Evolutionary conservation across 1,140 invertebrate species (phyloP), one percentile per base, ranked within the genome.

Genomic region (Pogonus chalceus): DNA sequence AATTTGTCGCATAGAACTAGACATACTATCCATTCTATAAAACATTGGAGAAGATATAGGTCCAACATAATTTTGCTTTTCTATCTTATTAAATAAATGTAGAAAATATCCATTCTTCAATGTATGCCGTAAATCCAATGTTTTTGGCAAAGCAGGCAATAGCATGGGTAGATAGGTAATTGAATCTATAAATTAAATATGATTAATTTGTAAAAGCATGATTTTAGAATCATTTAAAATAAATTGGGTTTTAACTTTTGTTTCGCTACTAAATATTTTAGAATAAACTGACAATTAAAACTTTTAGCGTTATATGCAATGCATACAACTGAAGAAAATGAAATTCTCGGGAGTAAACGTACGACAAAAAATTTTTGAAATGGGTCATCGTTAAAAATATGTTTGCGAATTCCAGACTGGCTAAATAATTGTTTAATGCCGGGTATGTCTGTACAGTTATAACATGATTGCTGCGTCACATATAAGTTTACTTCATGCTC

Each of bases 51-150:
- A 20, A 14, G 58, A 56, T 2, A 62, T 23, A 10, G 57, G 52
- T 23, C 59, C 61, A 14, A 43, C 26, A 49, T 63, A 64, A 47
- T 43, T 48, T 49, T 56, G 20, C 52, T 58, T 60, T 22, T 37
- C 56, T 12, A 18, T 10, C 0, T 20, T 58, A 52, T 60, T 64
- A 53, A 60, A 60, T 2, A 62, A 51, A 52, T 63, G 57, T 12
- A 57, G 59, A 52, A 60, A 62, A 43, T 59, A 58, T 2, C 58
- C 62, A 47, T 61, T 62, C 31, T 39, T 43, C n/a, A 20, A 1
- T 7, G 26, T 7, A 14, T 4, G 26, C 14, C 7, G 20, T 24
- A 63, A 35, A 12, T 49, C 55, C 35, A 62, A 58, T 7, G 52
- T 52, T 49, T 58, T 51, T 9, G 54, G 54, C 14, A 61, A 22